Base-by-base conservation (phyloP, 2,888 invertebrate species). In the Sphaeridia pumilis region DNA sequence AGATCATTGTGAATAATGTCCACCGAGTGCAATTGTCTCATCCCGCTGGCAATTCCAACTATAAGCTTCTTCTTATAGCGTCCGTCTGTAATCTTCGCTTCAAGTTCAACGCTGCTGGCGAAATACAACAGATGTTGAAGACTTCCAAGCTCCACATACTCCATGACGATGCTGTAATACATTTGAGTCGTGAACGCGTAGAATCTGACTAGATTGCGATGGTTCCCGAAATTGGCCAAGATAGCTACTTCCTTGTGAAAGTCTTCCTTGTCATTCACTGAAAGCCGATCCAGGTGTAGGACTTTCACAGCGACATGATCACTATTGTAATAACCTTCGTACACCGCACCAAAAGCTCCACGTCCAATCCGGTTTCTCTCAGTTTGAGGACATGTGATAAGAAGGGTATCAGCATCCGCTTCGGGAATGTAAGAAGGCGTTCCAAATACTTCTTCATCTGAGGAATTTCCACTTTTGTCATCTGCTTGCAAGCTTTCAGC, bases 1-100 rank as follows among this genome's bases (percentile, higher is more conserved):
- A 56, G 26, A 46, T 56, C 56, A 10, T 44, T 43, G 25, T 56
- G 56, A 1, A 56, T 45, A 20, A 56, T 44, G 5, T 46, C 38
- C 14, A 56, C 56, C 2, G 45, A 54, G 25, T 56, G 56, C 20
- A 56, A 25, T 25, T 56, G 56, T 3, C 31, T 14, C 52, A 56
- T 56, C 25, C 56, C 56, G 20, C 31, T 28, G 25, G 25, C 45
- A 28, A 56, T 52, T 0, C 56, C 56, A 20, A 31, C 12, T 4
- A 38, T 36, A 26, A 56, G 25, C 20, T 45, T n/a, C 26, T 56
- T 56, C 46, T 56, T 56, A 17, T 48, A 48, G 3, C 52, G 12
- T n/a, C 52, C 56, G 22, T 52, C 52, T 12, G 48, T 43, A 7
- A 56, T 31, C 25, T 52, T 52, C 24, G 52, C 52, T 38, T 56